A percentile compares a stretch with the other conserved stretches of the same genome.
Evolutionary conservation across 2,113 vertebrate genomes (phyloP).

Genomic region (Ctenomys sociabilis): DNA sequence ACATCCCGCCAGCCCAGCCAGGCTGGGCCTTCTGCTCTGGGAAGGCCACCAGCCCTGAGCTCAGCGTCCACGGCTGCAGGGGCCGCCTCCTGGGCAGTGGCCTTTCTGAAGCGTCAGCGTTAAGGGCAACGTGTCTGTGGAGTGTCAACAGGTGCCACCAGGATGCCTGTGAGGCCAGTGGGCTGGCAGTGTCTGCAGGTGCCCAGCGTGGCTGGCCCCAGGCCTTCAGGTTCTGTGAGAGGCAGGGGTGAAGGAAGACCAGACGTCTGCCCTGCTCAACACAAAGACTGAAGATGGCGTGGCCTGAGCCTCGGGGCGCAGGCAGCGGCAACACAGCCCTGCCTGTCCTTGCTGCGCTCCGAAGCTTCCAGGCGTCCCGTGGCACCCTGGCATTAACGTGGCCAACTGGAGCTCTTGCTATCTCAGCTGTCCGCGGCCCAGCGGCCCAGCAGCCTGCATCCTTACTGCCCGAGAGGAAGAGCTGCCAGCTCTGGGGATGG

Average conservation of each 20-base stretch:
- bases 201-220: neutral
- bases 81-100: neutral
- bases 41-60: neutral
- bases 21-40: neutral
- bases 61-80: neutral
- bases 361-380: neutral
- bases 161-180: neutral
- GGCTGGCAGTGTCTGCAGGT: neutral
- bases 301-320: neutral
- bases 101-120: neutral
- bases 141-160: neutral
- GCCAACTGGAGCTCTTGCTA: accelerated
- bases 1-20: neutral
- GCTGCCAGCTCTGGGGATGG: neutral
- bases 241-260: neutral
- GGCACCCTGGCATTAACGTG: neutral
- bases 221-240: neutral
- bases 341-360: neutral
- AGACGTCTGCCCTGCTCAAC: neutral
- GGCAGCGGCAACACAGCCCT: neutral
- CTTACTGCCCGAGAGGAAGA: neutral
- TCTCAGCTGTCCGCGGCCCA: neutral
- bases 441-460: neutral
- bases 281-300: neutral
- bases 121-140: neutral